Evolutionary conservation across 1,140 invertebrate genomes (phyloP), one percentile per base, ranked within the genome.

Genomic region (Hylaeus volcanicus): DNA sequence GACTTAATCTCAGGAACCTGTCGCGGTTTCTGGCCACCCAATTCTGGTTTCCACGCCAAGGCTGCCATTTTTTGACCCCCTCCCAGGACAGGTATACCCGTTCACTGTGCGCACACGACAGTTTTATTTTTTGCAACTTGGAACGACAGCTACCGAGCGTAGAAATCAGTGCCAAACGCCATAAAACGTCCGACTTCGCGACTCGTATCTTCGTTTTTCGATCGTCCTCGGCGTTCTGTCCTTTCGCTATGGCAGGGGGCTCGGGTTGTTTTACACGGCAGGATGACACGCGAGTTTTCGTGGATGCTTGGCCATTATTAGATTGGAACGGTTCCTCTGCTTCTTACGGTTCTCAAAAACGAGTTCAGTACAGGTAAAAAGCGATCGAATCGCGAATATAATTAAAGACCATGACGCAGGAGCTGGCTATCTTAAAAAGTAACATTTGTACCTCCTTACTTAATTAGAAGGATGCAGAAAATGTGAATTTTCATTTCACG

Each of bases 161-260:
- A 71, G 70, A 61, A 73, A 79, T 79, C 77, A 79, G 77, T 79
- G 77, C 77, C 77, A 79, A 79, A 79, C 70, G 60, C 68, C 76
- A 15, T 74, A 56, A 65, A 73, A 14, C 37, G 70, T 73, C 61
- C 70, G 77, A 79, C 77, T 79, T 79, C 11, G 77, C 51, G 51
- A 63, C 58, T 43, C n/a, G 26, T n/a, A 15, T 37, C 15, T 45
- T 39, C 5, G n/a, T 58, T 58, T 77, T 70, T 71, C 43, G 26
- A 48, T 51, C 45, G 41, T 63, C 51, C 39, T 45, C 45, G 6
- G 6, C 53, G 45, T 63, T 78, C 61, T 41, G 53, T 63, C 69
- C 45, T 5, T 61, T 71, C 66, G 75, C 45, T 39, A 48, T 37
- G 68, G 37, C 14, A 53, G 51, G 15, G 5, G 4, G 26, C 43